Conservation (phyloP, 2,888 invertebrate genomes). For the Kuschelorhynchus macadamiae region DNA sequence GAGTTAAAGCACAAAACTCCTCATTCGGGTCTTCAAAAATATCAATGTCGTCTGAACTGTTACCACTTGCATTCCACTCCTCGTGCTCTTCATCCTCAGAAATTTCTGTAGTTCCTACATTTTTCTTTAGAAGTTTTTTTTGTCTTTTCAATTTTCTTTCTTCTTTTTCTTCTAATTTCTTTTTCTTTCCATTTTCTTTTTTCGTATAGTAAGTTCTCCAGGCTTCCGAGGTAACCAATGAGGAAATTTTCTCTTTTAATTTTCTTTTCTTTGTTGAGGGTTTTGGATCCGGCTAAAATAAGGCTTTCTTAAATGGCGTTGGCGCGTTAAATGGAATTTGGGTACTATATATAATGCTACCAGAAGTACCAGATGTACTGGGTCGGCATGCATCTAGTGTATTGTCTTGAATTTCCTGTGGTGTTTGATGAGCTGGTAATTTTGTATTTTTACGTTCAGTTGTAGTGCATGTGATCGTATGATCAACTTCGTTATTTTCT, state of each 20-base stretch:
- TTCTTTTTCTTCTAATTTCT: no score
- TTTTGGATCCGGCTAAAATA: background rate
- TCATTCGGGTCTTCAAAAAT: slow-evolving; percentile 4
- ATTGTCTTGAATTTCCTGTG: no score
- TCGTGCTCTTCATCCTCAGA: slow-evolving; percentile 1
- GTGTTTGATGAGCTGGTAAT: no score
- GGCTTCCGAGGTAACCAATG: background rate
- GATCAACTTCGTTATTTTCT: no score
- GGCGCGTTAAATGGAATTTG: background rate
- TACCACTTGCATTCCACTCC: slow-evolving; percentile 5
- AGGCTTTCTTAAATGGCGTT: background rate
- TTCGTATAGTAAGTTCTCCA: background rate
- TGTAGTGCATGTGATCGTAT: no score
- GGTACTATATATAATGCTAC: background rate
- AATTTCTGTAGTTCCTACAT: no score
- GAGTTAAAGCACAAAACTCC: slow-evolving; percentile 5
- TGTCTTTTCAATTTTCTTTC: no score
- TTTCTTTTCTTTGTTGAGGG: background rate
- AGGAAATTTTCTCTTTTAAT: no score
- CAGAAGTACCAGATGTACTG: no score
- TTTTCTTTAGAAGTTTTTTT: no score
- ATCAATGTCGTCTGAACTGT: slow-evolving; percentile 5
- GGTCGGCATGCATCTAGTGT: no score
- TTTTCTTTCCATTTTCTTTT: background rate
- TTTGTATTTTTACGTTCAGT: no score